Conservation (phyloP, 35 echinoderm and acorn worm genomes). For the Ptychodera flava region DNA sequence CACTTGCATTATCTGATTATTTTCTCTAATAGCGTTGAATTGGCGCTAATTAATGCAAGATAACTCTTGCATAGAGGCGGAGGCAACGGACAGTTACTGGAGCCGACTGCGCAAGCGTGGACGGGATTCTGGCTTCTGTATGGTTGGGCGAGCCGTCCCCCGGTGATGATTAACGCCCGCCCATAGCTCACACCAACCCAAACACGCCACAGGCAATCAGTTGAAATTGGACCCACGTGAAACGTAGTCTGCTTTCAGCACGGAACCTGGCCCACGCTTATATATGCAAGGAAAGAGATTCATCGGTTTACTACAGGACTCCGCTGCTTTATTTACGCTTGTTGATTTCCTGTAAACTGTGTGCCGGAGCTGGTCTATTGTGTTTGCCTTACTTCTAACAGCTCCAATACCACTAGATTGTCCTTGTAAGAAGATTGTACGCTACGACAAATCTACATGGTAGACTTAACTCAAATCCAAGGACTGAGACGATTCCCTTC, state of each 20-base stretch:
- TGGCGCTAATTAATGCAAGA: not conserved
- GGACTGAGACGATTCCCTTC: no score
- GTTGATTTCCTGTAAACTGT: not conserved
- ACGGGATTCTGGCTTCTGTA: not conserved
- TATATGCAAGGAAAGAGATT: not conserved
- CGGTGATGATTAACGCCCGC: not conserved
- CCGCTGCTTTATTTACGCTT: not conserved
- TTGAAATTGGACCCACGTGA: not conserved
- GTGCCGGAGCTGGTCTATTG: no score
- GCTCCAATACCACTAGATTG: not conserved
- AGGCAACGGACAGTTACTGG: not conserved
- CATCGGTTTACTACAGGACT: not conserved
- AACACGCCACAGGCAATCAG: not conserved
- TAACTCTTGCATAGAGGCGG: not conserved
- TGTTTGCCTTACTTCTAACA: not conserved
- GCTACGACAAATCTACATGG: no score
- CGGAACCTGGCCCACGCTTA: not conserved
- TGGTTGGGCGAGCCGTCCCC: not conserved
- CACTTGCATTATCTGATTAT: not conserved
- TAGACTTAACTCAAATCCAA: no score
- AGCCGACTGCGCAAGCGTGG: not conserved
- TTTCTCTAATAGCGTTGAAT: conserved; percentile 1
- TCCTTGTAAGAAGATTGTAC: no score
- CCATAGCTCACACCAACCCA: not conserved
- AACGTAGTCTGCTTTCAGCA: not conserved